Conservation (phyloP, 2,113 vertebrate genomes). For the Sphyrna mokarran region DNA sequence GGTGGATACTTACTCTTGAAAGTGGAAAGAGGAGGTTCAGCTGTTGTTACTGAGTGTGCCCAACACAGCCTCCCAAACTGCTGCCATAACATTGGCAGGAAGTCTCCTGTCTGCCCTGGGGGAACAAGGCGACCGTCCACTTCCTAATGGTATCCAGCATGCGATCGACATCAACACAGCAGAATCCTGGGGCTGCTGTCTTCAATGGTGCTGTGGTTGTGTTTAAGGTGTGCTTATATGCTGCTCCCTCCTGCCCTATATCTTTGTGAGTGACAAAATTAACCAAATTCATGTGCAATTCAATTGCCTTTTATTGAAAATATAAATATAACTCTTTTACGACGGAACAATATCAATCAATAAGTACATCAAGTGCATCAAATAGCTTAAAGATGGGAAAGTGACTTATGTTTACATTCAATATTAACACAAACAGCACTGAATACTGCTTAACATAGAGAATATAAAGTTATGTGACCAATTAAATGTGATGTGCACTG, state of each 20-base stretch:
- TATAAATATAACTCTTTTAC: background rate
- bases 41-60: no score
- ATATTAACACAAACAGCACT: background rate
- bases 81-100: no score
- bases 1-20: no score
- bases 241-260: background rate
- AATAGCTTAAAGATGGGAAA: background rate
- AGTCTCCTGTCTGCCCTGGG: no score
- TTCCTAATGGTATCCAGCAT: no score
- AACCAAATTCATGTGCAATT: background rate
- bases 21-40: no score
- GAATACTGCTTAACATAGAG: background rate
- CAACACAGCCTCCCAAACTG: no score
- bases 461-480: background rate
- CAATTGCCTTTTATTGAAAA: background rate
- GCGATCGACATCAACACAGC: no score
- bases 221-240: no score
- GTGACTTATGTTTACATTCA: background rate
- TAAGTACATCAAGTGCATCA: background rate
- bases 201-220: no score
- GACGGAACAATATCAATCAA: background rate
- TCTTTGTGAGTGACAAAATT: background rate
- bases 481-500: background rate
- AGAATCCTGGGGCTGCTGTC: no score
- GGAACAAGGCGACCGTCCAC: no score